Percentiles rank a stretch among this genome's conserved stretches.
Conservation (phyloP, 1,140 invertebrate species). For the Calephelis virginiensis region DNA sequence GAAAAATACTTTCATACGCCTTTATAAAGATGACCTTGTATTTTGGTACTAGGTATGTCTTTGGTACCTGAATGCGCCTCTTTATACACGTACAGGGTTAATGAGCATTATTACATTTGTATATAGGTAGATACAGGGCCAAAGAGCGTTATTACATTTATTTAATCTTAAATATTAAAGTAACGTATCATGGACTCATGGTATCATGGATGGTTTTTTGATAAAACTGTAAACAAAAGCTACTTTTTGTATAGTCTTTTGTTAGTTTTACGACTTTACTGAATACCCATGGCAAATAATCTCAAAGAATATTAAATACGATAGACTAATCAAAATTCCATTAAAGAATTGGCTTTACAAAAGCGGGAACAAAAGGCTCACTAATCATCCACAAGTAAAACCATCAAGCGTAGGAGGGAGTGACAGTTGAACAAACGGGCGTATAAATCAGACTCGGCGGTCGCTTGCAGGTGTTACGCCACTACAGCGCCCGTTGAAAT, state of each 20-base stretch:
- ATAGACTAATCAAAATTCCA: slow-evolving; percentile 19
- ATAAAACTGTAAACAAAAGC: not conserved
- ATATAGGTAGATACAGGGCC: too few relatives aligned
- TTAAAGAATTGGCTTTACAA: slow-evolving; percentile 31
- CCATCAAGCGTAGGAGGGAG: slow-evolving; percentile 34
- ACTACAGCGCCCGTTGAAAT: slow-evolving; percentile 50
- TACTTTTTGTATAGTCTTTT: not conserved
- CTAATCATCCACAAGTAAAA: slow-evolving; percentile 37
- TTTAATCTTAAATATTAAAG: too few relatives aligned
- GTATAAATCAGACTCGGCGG: slow-evolving; percentile 52
- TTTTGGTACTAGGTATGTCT: too few relatives aligned
- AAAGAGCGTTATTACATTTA: too few relatives aligned
- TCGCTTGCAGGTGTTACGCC: slow-evolving; percentile 57
- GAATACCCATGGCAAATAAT: not conserved
- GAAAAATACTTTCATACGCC: too few relatives aligned
- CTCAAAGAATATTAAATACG: slow-evolving; percentile 5
- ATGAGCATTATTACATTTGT: too few relatives aligned
- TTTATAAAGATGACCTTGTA: too few relatives aligned
- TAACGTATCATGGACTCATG: too few relatives aligned
- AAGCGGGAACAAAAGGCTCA: slow-evolving; percentile 31
- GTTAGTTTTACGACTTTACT: not conserved
- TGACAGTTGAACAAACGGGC: slow-evolving; percentile 46
- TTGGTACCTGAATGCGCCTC: too few relatives aligned
- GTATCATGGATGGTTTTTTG: too few relatives aligned
- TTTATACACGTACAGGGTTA: too few relatives aligned